phyloP scores from a whole-genome alignment of 1,140 invertebrate species.

The Trichogramma pretiosum region DNA sequence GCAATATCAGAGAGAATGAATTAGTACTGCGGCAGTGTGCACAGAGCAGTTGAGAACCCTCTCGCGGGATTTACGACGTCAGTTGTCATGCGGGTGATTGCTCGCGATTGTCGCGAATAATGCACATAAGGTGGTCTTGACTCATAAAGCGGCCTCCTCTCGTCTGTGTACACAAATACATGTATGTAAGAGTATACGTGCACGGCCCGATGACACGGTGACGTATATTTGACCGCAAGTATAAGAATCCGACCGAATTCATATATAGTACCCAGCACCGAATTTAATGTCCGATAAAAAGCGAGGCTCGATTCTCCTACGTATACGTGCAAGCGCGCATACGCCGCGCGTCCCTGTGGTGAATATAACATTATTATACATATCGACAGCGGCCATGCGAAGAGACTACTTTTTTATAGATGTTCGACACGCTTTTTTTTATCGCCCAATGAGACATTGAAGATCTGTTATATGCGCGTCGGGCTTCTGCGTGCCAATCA shows the following conservation, averaged over 20 bases:
- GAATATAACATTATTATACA: too few species aligned
- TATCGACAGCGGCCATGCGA: too few species aligned
- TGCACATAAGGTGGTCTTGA: slow-evolving; percentile 45
- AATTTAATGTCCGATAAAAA: slow-evolving; percentile 19
- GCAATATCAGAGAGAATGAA: too few species aligned
- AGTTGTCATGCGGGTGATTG: slow-evolving; percentile 41
- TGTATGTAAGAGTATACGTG: not conserved
- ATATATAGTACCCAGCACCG: slow-evolving; percentile 6
- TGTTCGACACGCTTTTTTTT: too few species aligned
- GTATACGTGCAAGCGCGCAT: too few species aligned
- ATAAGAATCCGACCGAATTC: not conserved
- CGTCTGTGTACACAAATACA: not conserved
- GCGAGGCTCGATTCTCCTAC: too few species aligned
- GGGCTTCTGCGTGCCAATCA: too few species aligned
- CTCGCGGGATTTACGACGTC: slow-evolving; percentile 39
- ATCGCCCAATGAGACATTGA: too few species aligned
- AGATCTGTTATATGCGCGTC: too few species aligned
- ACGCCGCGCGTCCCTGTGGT: too few species aligned
- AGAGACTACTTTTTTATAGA: too few species aligned
- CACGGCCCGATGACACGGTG: slow-evolving; percentile 22
- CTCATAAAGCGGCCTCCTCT: slow-evolving; percentile 30
- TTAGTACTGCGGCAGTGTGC: too few species aligned
- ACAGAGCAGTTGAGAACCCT: slow-evolving; percentile 45
- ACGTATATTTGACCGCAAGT: slow-evolving; percentile 18
- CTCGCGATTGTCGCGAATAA: slow-evolving; percentile 41